Conservation (phyloP, 2,797 vertebrate genomes). For the Clarias platycephalus region DNA sequence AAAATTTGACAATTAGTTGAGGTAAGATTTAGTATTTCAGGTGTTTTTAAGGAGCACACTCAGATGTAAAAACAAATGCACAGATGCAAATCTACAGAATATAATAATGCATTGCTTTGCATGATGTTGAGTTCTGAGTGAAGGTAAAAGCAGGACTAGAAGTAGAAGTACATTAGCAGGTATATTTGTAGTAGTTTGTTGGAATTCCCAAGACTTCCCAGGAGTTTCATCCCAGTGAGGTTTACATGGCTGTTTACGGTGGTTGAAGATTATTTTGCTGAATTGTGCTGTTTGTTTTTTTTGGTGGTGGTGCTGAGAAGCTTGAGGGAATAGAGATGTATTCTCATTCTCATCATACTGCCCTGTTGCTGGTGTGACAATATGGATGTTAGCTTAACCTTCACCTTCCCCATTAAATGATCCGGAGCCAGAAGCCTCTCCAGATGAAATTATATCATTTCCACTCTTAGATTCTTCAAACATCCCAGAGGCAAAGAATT, state of each 20-base stretch:
- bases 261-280: background rate
- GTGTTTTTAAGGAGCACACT: constrained; percentile 25
- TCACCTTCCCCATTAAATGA: constrained; percentile 26
- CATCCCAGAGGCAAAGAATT: background rate
- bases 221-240: too few relatives aligned
- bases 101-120: too few relatives aligned
- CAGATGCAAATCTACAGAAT: background rate
- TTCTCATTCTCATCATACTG: background rate
- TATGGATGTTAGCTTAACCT: background rate
- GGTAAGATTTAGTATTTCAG: constrained; percentile 10
- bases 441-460: background rate
- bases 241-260: constrained; percentile 15
- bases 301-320: background rate
- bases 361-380: background rate
- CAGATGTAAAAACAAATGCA: constrained; percentile 19
- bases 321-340: background rate
- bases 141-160: too few relatives aligned
- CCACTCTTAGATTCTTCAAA: background rate
- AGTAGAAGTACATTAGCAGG: too few relatives aligned
- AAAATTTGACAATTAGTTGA: constrained; percentile 10
- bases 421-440: background rate
- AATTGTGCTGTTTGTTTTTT: constrained; percentile 19
- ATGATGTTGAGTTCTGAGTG: too few relatives aligned
- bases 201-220: too few relatives aligned
- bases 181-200: too few relatives aligned